These are phyloP conservation scores for Meloidogyne floridensis DNA, from an alignment of 1,140 invertebrate genomes.

Conservation along the genomic window DNA sequence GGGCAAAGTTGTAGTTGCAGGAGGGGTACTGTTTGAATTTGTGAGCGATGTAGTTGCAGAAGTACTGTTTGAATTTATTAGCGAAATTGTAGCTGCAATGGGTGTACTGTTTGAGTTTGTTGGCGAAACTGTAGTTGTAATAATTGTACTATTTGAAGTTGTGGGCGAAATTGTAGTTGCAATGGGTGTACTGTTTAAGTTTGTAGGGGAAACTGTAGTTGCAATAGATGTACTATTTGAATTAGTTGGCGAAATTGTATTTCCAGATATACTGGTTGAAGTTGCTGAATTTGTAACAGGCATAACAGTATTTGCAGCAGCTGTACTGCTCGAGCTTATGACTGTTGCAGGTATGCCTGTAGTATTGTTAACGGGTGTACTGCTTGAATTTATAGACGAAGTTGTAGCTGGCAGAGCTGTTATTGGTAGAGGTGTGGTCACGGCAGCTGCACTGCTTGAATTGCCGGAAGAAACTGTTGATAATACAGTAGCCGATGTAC, in stretches of 20 bases:
- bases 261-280: background rate
- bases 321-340: background rate
- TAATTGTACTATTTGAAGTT: background rate
- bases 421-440: background rate
- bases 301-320: background rate
- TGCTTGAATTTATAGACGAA: background rate
- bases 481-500: background rate
- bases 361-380: background rate
- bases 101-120: constrained; percentile 1
- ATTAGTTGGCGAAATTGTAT: too few relatives aligned
- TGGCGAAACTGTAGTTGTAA: background rate
- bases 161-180: too few relatives aligned
- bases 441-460: background rate
- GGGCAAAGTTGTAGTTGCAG: too few relatives aligned
- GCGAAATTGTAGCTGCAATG: background rate
- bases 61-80: background rate
- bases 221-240: background rate
- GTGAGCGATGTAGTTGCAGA: too few relatives aligned
- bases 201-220: background rate
- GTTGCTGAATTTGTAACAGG: background rate
- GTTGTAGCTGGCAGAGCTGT: background rate
- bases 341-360: background rate
- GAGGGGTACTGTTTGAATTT: too few relatives aligned
- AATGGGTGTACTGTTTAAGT: too few relatives aligned
- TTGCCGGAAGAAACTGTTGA: background rate